Conservation (phyloP, 1,140 invertebrate species). For the Drosophila santomea region DNA sequence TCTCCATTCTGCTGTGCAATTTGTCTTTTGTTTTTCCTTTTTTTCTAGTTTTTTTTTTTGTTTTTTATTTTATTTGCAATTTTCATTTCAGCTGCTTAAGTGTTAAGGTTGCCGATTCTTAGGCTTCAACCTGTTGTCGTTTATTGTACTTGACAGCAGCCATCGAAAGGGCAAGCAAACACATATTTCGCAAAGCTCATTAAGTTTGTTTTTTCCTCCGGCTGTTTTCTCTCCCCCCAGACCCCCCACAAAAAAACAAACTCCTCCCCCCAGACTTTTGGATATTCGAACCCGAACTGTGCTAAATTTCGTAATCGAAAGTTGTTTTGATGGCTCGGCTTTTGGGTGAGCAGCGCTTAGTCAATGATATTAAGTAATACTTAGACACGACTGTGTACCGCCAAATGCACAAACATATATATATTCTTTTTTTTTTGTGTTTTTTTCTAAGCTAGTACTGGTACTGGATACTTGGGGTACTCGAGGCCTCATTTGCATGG, state of each 20-base stretch:
- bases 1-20: conserved; percentile 37
- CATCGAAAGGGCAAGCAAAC: conserved; percentile 82
- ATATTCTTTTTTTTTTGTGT: background rate
- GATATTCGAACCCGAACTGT: conserved; percentile 43
- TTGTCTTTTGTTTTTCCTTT: conserved; percentile 22
- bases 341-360: conserved; percentile 65
- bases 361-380: conserved; percentile 80
- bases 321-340: conserved; percentile 77
- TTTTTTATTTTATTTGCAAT: conserved; percentile 63
- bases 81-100: conserved; percentile 75
- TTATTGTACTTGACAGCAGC: conserved; percentile 82
- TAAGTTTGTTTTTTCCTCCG: conserved; percentile 56
- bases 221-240: background rate
- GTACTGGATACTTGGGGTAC: conserved; percentile 39
- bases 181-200: conserved; percentile 81
- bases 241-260: background rate
- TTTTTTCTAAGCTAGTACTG: conserved; percentile 9
- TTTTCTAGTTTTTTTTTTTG: conserved; percentile 2
- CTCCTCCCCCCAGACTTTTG: conserved; percentile 2
- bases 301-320: conserved; percentile 82
- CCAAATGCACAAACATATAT: background rate
- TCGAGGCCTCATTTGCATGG: conserved; percentile 57
- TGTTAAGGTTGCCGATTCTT: conserved; percentile 61
- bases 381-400: conserved; percentile 41
- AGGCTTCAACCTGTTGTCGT: conserved; percentile 80